A percentile compares a stretch with the other conserved stretches of the same genome.
phyloP scores from a whole-genome alignment of 2,113 vertebrate genomes.

The Benitochromis conjunctus region DNA sequence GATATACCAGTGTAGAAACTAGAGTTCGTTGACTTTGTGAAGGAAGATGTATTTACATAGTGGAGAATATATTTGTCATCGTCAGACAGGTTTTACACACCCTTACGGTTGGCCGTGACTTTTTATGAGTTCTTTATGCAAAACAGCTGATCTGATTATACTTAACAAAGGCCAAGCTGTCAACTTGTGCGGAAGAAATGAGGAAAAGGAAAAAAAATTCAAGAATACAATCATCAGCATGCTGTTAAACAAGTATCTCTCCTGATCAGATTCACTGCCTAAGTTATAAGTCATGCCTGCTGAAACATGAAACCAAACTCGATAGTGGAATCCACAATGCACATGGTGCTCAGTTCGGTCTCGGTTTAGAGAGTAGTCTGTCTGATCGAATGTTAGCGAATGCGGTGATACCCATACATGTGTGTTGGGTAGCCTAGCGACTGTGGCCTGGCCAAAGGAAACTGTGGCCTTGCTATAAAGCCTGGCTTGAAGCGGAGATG shows the following conservation, averaged over 20 bases:
- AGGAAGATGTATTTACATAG: neutral
- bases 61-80: neutral
- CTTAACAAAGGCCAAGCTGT: neutral
- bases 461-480: conserved; percentile 31
- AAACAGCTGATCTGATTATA: neutral
- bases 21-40: neutral
- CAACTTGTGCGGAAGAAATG: neutral
- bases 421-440: conserved; percentile 1
- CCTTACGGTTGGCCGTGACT: neutral
- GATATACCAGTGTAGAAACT: neutral
- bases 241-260: neutral
- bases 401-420: conserved; percentile 5
- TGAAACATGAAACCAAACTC: conserved; percentile 11
- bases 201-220: neutral
- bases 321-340: neutral
- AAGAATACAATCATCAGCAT: neutral
- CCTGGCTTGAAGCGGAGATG: neutral
- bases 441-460: conserved; percentile 40
- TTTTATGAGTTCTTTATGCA: neutral
- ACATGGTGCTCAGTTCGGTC: neutral
- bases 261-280: neutral
- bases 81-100: neutral
- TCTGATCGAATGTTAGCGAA: neutral
- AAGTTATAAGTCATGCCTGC: conserved; percentile 18
- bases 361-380: neutral